These are phyloP conservation scores for Eudasyphora cyanicolor DNA, from an alignment of 2,888 invertebrate genomes.

Conservation along the genomic window DNA sequence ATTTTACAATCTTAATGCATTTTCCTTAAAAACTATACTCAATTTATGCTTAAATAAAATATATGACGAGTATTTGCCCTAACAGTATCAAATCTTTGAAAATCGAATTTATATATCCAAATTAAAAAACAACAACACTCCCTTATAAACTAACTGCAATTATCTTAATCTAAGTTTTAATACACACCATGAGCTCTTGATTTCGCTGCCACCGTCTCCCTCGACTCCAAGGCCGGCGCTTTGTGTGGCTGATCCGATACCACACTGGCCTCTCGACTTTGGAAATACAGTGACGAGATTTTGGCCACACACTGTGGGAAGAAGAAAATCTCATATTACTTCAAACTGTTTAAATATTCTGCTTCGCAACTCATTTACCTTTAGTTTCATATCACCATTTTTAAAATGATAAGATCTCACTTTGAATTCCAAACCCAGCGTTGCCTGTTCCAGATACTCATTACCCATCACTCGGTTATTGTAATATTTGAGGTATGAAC, in stretches of 20 bases:
- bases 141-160: background rate
- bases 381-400: slow-evolving; percentile 91
- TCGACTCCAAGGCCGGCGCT: slow-evolving; percentile 88
- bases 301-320: slow-evolving; percentile 87
- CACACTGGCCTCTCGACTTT: slow-evolving; percentile 93
- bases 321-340: background rate
- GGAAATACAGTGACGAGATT: slow-evolving; percentile 92
- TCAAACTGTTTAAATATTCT: background rate
- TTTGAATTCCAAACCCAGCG: slow-evolving; percentile 89
- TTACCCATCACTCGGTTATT: slow-evolving; percentile 82
- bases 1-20: too few species aligned
- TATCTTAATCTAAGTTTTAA: background rate
- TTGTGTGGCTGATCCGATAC: slow-evolving; percentile 88
- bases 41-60: too few species aligned
- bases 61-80: too few species aligned
- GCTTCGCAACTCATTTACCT: slow-evolving; percentile 80
- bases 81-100: too few species aligned
- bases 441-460: slow-evolving; percentile 87
- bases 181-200: slow-evolving; percentile 85
- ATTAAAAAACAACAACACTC: background rate
- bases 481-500: slow-evolving; percentile 81
- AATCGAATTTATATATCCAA: too few species aligned
- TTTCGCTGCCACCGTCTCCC: slow-evolving; percentile 84
- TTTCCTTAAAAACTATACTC: too few species aligned
- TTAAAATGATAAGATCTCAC: slow-evolving; percentile 90